Percentiles rank a stretch among this genome's conserved stretches.
Evolutionary conservation across 2,888 invertebrate genomes (phyloP).

Genomic region (Sepioteuthis lessoniana): DNA sequence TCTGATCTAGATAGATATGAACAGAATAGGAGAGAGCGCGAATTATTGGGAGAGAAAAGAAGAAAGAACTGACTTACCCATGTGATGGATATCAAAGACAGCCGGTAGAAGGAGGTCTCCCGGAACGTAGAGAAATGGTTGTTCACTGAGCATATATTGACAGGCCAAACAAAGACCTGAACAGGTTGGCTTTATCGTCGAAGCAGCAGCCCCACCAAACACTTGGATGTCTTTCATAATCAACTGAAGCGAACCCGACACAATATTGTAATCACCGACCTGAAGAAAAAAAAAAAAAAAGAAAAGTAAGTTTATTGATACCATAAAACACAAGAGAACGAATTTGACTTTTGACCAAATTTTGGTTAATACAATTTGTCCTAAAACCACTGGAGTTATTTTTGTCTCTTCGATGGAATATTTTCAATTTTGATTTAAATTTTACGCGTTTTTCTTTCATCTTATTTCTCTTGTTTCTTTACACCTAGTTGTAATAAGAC

Average conservation of each 20-base stretch:
- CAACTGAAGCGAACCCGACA: constrained; percentile 53
- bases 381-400: no score
- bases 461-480: no score
- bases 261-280: constrained; percentile 58
- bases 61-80: constrained; percentile 63
- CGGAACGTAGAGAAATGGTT: constrained; percentile 62
- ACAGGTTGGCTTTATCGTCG: constrained; percentile 57
- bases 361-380: no score
- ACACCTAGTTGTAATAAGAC: no score
- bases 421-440: no score
- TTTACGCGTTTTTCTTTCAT: no score
- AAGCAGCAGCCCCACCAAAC: constrained; percentile 49
- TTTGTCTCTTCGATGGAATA: no score
- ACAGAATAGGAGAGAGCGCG: no score
- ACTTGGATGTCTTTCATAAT: constrained; percentile 52
- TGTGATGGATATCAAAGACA: constrained; percentile 68
- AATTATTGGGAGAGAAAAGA: no score
- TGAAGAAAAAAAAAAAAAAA: constrained; percentile 49
- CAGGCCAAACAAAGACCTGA: constrained; percentile 66
- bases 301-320: neutral
- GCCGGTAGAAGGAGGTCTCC: constrained; percentile 69
- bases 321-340: no score
- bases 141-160: constrained; percentile 65
- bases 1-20: no score
- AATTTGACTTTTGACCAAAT: no score